Base-by-base conservation (phyloP, 2,113 vertebrate genomes). In the Clarias batrachus region DNA sequence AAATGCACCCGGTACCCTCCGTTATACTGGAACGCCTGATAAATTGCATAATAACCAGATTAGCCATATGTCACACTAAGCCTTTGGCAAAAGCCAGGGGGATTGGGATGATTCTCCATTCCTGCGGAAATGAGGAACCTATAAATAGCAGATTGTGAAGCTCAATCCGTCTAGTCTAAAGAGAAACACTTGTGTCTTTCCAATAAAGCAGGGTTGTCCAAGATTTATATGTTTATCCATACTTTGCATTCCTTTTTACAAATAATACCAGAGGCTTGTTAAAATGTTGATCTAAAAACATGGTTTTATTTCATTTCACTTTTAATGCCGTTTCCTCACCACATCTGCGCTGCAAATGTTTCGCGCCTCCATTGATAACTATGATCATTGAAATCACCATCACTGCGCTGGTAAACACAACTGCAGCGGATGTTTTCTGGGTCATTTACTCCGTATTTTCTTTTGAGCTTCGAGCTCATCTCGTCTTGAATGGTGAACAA, bases 21-120 rank as follows among this genome's bases (percentile, higher is more conserved):
- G 85, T 93, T 89, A 93, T 92, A 94, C 88, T 89, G 90, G 91
- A 92, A 93, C 77, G 88, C 87, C 91, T 94, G 93, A 94, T 93
- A 91, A 94, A 94, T 94, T 94, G 92, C 93, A 94, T 95, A 95
- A 95, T 94, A 94, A 93, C 93, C 93, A 94, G 93, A 94, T 95
- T 94, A 94, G 92, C 92, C 92, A 94, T 94, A 93, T 95, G 94
- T 95, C 93, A 95, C 88, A 90, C 90, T 94, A 95, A 95, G 94
- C 93, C 93, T 84, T 91, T 94, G 92, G 94, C 92, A 92, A 94
- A 93, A 85, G 88, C 91, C 93, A 83, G 91, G 89, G 90, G 93
- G 93, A 93, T 94, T 92, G 91, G 90, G 91, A 93, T 91, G 92
- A 93, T 93, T 94, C 87, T 93, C 84, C 86, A 87, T 92, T 93